Conservation (phyloP, 2,113 vertebrate species). For the Cardinalis cardinalis region DNA sequence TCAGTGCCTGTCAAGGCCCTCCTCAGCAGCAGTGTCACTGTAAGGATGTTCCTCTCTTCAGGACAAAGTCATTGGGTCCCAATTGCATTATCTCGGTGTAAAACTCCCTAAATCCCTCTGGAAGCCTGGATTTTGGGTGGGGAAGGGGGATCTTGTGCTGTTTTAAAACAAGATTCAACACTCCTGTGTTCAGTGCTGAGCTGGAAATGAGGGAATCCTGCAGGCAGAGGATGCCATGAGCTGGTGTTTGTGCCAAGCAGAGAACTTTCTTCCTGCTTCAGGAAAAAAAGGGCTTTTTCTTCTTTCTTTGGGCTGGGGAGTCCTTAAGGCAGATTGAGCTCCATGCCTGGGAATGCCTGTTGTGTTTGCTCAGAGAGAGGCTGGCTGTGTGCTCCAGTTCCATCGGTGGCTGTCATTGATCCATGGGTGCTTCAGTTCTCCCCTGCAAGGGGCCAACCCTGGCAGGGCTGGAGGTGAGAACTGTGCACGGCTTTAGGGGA, state of each 20-base stretch:
- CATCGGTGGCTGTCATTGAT: constrained; percentile 49
- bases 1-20: background rate
- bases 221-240: background rate
- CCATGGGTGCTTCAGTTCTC: background rate
- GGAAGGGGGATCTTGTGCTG: background rate
- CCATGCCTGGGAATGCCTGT: background rate
- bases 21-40: background rate
- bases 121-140: background rate
- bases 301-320: constrained; percentile 16
- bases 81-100: background rate
- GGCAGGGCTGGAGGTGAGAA: background rate
- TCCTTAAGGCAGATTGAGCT: background rate
- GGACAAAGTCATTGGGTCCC: background rate
- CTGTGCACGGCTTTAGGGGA: background rate
- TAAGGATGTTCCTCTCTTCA: background rate
- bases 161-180: constrained; percentile 18
- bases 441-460: background rate
- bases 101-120: background rate
- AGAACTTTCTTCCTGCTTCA: background rate
- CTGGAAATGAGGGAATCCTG: constrained; percentile 22
- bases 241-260: background rate
- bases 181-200: constrained; percentile 5
- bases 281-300: background rate
- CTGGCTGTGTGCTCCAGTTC: constrained; percentile 65
- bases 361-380: constrained; percentile 38